These are phyloP conservation scores for Maconellicoccus hirsutus DNA, from an alignment of 1,140 invertebrate genomes.

Conservation along the genomic window DNA sequence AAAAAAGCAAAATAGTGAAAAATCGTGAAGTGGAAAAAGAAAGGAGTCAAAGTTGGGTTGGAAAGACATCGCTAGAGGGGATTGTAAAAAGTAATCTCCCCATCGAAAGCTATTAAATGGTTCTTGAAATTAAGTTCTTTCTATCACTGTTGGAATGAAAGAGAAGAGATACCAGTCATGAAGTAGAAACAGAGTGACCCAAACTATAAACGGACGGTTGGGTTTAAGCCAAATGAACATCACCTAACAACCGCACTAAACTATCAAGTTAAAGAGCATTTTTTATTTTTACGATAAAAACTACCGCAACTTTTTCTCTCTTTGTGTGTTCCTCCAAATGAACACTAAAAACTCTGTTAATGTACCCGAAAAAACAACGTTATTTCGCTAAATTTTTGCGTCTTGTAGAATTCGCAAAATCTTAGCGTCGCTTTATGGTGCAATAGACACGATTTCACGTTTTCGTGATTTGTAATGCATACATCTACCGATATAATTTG, in stretches of 20 bases:
- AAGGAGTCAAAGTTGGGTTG: not conserved
- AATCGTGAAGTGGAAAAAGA: not conserved
- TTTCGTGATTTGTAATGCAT: too few relatives aligned
- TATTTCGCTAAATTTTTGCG: not conserved
- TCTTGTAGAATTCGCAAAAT: not conserved
- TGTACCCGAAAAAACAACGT: not conserved
- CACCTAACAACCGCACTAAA: constrained; percentile 2
- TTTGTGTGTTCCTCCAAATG: constrained; percentile 6
- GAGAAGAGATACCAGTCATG: constrained; percentile 1
- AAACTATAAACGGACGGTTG: constrained; percentile 1
- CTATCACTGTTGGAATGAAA: not conserved
- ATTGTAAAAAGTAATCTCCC: constrained; percentile 9
- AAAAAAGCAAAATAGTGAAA: not conserved
- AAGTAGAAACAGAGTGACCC: not conserved
- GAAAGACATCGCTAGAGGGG: not conserved
- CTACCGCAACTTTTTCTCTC: not conserved
- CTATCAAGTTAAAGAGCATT: constrained; percentile 9
- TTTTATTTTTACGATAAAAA: constrained; percentile 10
- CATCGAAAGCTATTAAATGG: constrained; percentile 1
- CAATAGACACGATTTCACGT: not conserved
- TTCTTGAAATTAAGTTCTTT: constrained; percentile 1
- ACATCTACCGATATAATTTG: too few relatives aligned
- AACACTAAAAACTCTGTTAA: not conserved
- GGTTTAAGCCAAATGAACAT: constrained; percentile 3
- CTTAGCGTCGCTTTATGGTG: not conserved